These are phyloP conservation scores for Acrobasis suavella DNA, from an alignment of 2,888 invertebrate genomes.

Conservation along the genomic window DNA sequence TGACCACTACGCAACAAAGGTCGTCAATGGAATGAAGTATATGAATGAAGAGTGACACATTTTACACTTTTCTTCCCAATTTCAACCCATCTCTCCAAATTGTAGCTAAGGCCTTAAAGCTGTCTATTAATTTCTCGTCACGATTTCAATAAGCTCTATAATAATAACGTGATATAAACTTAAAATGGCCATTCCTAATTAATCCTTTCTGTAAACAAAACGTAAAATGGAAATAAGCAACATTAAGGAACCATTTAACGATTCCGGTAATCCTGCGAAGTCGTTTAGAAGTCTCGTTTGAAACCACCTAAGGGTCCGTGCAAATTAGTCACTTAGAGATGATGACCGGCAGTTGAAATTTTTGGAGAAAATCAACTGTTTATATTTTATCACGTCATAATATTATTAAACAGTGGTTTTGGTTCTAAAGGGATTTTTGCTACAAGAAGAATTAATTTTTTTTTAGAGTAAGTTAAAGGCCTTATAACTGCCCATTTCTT, in stretches of 20 bases:
- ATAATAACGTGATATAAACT: not conserved
- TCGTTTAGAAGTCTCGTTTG: conserved; percentile 21
- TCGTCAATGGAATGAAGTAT: too few relatives aligned
- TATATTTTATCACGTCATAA: conserved; percentile 3
- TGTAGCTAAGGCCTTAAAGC: not conserved
- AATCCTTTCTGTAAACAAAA: conserved; percentile 10
- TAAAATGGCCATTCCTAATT: not conserved
- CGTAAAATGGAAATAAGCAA: conserved; percentile 21
- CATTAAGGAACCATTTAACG: conserved; percentile 25
- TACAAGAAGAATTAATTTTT: too few relatives aligned
- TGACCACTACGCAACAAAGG: too few relatives aligned
- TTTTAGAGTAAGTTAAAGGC: too few relatives aligned
- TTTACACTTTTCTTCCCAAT: too few relatives aligned
- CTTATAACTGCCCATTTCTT: too few relatives aligned
- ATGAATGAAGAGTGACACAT: too few relatives aligned
- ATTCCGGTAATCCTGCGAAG: conserved; percentile 18
- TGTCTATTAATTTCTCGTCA: conserved; percentile 1
- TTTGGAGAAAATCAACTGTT: conserved; percentile 6
- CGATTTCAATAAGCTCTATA: not conserved
- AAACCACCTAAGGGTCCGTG: conserved; percentile 21
- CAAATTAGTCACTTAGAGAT: conserved; percentile 21
- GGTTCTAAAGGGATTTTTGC: too few relatives aligned
- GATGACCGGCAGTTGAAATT: conserved; percentile 9
- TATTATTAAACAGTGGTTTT: not conserved
- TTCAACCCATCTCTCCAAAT: not conserved